A percentile compares a stretch with the other conserved stretches of the same genome.
Conservation (phyloP, 2,113 vertebrate species). For the Scartelaos histophorus region DNA sequence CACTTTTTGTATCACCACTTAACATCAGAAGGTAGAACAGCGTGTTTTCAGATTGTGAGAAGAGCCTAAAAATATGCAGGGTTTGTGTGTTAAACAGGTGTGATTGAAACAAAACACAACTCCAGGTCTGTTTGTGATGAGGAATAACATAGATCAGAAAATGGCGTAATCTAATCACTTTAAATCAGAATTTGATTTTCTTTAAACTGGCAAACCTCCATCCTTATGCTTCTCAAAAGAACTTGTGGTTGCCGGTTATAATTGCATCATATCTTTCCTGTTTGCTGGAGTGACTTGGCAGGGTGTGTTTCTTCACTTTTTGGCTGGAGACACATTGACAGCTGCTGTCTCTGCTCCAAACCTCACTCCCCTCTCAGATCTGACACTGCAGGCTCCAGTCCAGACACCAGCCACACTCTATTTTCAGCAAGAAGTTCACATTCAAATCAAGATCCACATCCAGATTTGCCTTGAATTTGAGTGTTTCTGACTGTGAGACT, state of each 20-base stretch:
- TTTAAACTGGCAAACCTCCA: too few species aligned
- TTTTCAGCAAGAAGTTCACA: conserved; percentile 47
- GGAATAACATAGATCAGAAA: too few species aligned
- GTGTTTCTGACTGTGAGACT: neutral
- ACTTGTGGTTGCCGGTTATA: neutral
- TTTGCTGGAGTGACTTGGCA: conserved; percentile 48
- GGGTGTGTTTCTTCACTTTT: conserved; percentile 42
- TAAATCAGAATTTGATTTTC: too few species aligned
- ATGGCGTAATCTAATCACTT: too few species aligned
- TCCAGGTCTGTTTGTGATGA: too few species aligned
- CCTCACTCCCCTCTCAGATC: conserved; percentile 58
- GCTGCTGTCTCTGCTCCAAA: conserved; percentile 68
- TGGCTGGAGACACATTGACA: conserved; percentile 57
- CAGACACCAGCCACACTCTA: conserved; percentile 38
- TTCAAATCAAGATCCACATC: conserved; percentile 30
- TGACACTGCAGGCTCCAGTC: conserved; percentile 50
- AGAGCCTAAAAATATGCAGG: too few species aligned
- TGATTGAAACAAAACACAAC: too few species aligned
- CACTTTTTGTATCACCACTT: too few species aligned
- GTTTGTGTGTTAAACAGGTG: too few species aligned
- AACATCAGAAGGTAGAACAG: too few species aligned
- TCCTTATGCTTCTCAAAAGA: too few species aligned
- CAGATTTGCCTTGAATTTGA: neutral
- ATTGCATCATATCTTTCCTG: conserved; percentile 17
- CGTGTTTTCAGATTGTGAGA: too few species aligned